Conservation (phyloP, 92 coral and sea anemone genomes). For the Scolanthus callimorphus region DNA sequence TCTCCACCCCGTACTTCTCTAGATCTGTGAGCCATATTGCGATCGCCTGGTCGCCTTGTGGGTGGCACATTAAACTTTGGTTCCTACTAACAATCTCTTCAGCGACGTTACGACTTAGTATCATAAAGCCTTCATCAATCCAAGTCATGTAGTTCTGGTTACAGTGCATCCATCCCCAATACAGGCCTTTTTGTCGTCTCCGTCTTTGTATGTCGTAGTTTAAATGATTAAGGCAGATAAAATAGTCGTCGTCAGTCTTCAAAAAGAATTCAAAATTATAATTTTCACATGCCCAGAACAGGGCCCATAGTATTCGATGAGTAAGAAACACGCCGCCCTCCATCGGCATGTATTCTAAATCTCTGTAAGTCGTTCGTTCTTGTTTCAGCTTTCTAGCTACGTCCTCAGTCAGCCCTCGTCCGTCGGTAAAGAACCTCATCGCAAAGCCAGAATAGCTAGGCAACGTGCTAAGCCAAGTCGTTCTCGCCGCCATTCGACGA, state of each 20-base stretch:
- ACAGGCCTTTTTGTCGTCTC: too few relatives aligned
- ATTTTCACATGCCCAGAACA: slow-evolving; percentile 13
- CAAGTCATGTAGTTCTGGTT: slow-evolving; percentile 1
- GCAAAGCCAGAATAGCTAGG: slow-evolving; percentile 16
- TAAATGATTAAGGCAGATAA: slow-evolving; percentile 8
- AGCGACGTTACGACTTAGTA: slow-evolving; percentile 10
- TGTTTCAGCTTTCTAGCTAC: background rate
- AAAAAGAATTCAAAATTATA: too few relatives aligned
- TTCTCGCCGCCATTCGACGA: too few relatives aligned
- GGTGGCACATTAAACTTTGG: slow-evolving; percentile 16
- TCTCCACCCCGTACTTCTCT: slow-evolving; percentile 20
- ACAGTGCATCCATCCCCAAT: slow-evolving; percentile 27
- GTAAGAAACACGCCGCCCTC: slow-evolving; percentile 9
- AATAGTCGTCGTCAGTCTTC: too few relatives aligned
- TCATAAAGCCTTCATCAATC: slow-evolving; percentile 28
- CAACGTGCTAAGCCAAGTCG: too few relatives aligned
- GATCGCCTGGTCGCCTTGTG: slow-evolving; percentile 27
- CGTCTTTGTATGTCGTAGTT: slow-evolving; percentile 21
- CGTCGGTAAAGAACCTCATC: too few relatives aligned
- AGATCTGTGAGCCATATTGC: slow-evolving; percentile 21
- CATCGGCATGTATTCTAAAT: slow-evolving; percentile 13
- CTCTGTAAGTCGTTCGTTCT: slow-evolving; percentile 1
- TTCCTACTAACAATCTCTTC: slow-evolving; percentile 12
- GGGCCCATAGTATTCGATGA: slow-evolving; percentile 9
- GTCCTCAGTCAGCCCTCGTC: slow-evolving; percentile 6